phyloP scores from a whole-genome alignment of 2,888 invertebrate species.

The Luffia ferchaultella region DNA sequence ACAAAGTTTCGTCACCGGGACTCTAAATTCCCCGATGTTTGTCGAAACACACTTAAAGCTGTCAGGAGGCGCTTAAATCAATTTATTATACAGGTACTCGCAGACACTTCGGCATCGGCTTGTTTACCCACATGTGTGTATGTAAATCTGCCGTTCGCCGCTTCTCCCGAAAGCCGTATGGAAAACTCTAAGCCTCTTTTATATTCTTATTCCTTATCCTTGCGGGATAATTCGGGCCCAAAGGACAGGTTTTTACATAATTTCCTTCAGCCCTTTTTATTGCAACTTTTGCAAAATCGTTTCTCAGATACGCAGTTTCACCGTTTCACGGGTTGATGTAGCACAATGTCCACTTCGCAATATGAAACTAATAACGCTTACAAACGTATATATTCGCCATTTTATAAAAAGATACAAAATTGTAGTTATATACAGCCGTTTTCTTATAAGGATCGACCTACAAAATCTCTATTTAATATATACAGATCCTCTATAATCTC shows the following conservation, averaged over 20 bases:
- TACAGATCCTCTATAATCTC: no score
- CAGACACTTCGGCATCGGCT: conserved; percentile 43
- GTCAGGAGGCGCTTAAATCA: conserved; percentile 61
- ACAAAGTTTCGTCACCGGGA: conserved; percentile 49
- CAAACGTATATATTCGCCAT: no score
- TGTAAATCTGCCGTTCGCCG: conserved; percentile 54
- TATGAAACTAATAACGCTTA: no score
- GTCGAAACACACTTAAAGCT: conserved; percentile 58
- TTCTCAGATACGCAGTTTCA: conserved; percentile 32
- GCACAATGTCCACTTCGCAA: no score
- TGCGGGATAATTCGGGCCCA: conserved; percentile 58
- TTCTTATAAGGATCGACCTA: no score
- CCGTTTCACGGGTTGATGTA: conserved; percentile 32
- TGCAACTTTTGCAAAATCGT: conserved; percentile 31
- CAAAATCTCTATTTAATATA: no score
- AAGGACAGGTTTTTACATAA: conserved; percentile 63
- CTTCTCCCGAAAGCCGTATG: conserved; percentile 52
- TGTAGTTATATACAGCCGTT: no score
- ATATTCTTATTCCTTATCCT: conserved; percentile 61
- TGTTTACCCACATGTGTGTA: conserved; percentile 42
- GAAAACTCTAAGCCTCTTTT: conserved; percentile 60
- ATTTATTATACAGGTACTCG: conserved; percentile 58
- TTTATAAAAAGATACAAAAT: no score
- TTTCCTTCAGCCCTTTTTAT: conserved; percentile 48
- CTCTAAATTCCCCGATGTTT: conserved; percentile 57